A percentile compares a stretch with the other conserved stretches of the same genome.
Conservation (phyloP, 2,888 invertebrate species). For the Aporophyla lueneburgensis region DNA sequence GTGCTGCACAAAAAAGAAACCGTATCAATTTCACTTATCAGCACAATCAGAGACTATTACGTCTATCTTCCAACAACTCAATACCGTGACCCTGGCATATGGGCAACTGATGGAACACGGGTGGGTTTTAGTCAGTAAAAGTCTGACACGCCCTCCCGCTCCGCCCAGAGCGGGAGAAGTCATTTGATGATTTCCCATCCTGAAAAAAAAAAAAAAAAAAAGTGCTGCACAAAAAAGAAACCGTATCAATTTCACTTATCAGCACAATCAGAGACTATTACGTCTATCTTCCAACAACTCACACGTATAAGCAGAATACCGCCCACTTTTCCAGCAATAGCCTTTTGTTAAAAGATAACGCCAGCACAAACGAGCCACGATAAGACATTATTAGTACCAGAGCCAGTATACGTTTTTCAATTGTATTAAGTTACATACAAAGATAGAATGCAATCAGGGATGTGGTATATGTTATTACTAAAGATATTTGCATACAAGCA, state of each 20-base stretch:
- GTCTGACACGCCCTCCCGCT: too few relatives aligned
- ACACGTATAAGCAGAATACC: slow-evolving; percentile 15
- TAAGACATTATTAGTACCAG: slow-evolving; percentile 48
- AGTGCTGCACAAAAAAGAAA: background rate
- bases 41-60: background rate
- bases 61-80: slow-evolving; percentile 1
- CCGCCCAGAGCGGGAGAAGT: too few relatives aligned
- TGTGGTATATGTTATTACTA: slow-evolving; percentile 50
- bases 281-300: background rate
- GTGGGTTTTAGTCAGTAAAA: too few relatives aligned
- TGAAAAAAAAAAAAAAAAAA: too few relatives aligned
- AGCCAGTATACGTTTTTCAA: slow-evolving; percentile 50
- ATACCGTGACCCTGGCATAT: too few relatives aligned
- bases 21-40: background rate
- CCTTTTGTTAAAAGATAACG: slow-evolving; percentile 67
- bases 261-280: slow-evolving; percentile 5
- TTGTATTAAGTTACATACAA: slow-evolving; percentile 61
- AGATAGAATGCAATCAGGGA: slow-evolving; percentile 57
- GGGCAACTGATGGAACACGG: too few relatives aligned
- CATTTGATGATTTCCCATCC: too few relatives aligned
- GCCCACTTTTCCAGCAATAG: slow-evolving; percentile 48
- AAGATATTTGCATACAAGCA: slow-evolving; percentile 54
- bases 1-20: too few relatives aligned
- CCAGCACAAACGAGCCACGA: slow-evolving; percentile 40
- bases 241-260: background rate